Evolutionary conservation across 37 sponge, comb jelly and placozoan genomes (phyloP).

Genomic region (Dysidea cf. avara): DNA sequence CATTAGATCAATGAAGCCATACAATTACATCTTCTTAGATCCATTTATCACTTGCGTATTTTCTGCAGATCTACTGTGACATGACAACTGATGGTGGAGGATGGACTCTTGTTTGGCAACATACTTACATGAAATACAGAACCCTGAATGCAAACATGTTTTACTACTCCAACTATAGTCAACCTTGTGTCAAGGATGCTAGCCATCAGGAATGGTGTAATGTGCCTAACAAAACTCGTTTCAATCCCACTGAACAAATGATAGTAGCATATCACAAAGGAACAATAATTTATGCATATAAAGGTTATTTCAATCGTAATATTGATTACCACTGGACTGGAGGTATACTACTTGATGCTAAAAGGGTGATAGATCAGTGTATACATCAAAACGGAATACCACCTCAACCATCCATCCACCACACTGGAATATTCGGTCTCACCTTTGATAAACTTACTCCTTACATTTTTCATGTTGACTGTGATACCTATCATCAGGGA

Average conservation of each 20-base stretch:
- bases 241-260: constrained; percentile 29
- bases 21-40: too few relatives aligned
- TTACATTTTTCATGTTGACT: not conserved
- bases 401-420: constrained; percentile 4
- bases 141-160: too few relatives aligned
- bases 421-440: constrained; percentile 16
- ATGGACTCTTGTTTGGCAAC: too few relatives aligned
- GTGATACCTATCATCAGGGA: not conserved
- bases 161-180: too few relatives aligned
- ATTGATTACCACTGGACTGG: constrained; percentile 30
- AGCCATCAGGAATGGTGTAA: too few relatives aligned
- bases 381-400: not conserved
- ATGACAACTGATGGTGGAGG: too few relatives aligned
- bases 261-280: constrained; percentile 39
- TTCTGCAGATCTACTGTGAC: too few relatives aligned
- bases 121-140: too few relatives aligned
- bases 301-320: constrained; percentile 24
- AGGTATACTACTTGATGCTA: constrained; percentile 9
- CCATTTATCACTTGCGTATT: too few relatives aligned
- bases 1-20: too few relatives aligned
- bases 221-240: constrained; percentile 2
- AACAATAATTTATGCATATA: constrained; percentile 21
- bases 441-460: constrained; percentile 11
- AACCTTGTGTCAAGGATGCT: too few relatives aligned
- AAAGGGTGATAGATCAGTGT: constrained; percentile 7